Conservation (phyloP, 1,140 invertebrate genomes). For the Epicauta chinensis region DNA sequence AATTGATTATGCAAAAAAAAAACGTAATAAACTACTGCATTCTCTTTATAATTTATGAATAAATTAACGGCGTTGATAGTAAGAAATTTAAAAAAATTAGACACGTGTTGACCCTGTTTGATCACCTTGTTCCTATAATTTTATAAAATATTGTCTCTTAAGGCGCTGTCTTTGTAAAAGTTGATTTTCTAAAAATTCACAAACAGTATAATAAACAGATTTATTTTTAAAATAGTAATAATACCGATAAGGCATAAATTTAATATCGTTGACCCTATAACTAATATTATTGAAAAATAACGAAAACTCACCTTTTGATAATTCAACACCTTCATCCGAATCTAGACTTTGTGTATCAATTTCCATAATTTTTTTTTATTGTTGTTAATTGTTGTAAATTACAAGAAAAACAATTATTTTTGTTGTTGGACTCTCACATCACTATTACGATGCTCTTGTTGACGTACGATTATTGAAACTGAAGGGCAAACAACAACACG, state of each 20-base stretch:
- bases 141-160: too few relatives aligned
- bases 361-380: conserved; percentile 26
- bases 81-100: too few relatives aligned
- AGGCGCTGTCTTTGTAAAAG: neutral
- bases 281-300: too few relatives aligned
- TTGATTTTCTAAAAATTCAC: neutral
- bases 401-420: too few relatives aligned
- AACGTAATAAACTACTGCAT: too few relatives aligned
- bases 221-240: neutral
- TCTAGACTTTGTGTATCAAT: conserved; percentile 33
- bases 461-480: neutral
- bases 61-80: too few relatives aligned
- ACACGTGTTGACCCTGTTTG: too few relatives aligned
- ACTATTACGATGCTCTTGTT: neutral
- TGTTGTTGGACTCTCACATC: neutral
- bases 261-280: neutral
- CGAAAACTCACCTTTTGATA: conserved; percentile 29
- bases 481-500: conserved; percentile 13
- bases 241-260: neutral
- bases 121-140: too few relatives aligned
- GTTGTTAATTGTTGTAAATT: neutral
- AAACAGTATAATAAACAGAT: neutral
- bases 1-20: too few relatives aligned
- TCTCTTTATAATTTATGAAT: too few relatives aligned
- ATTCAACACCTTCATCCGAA: conserved; percentile 36